phyloP scores from a whole-genome alignment of 1,140 invertebrate species.

The Nasonia vitripennis region DNA sequence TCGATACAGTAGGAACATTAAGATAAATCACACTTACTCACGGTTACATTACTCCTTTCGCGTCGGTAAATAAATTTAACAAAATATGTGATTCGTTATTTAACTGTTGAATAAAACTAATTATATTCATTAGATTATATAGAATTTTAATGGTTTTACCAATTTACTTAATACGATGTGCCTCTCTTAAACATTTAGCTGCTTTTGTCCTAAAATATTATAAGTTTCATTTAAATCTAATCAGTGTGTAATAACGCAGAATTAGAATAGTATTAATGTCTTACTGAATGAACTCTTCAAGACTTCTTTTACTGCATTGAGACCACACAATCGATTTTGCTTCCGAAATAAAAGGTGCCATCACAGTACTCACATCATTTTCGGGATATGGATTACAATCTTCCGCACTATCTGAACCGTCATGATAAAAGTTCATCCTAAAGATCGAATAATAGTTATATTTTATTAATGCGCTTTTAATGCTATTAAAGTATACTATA shows the following conservation, averaged over 20 bases:
- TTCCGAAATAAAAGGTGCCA: slow-evolving; percentile 1
- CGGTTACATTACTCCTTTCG: neutral
- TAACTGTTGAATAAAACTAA: too few species aligned
- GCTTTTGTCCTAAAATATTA: slow-evolving; percentile 29
- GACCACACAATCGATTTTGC: slow-evolving; percentile 8
- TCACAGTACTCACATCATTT: neutral
- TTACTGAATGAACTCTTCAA: slow-evolving; percentile 8
- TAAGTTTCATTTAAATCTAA: neutral
- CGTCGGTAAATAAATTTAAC: neutral
- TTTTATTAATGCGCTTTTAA: neutral
- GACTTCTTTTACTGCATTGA: neutral
- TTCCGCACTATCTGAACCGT: slow-evolving; percentile 4
- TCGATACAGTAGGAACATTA: neutral
- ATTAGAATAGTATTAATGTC: neutral
- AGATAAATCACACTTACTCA: neutral
- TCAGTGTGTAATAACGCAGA: neutral
- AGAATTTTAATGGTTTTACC: neutral
- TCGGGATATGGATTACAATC: neutral
- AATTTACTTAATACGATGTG: neutral
- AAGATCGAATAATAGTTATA: neutral
- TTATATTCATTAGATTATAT: neutral
- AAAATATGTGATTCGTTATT: too few species aligned
- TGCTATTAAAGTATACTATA: neutral
- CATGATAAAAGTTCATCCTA: slow-evolving; percentile 13
- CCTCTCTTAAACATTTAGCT: neutral